Conservation (phyloP, 2,113 vertebrate genomes). For the Datnioides undecimradiatus region DNA sequence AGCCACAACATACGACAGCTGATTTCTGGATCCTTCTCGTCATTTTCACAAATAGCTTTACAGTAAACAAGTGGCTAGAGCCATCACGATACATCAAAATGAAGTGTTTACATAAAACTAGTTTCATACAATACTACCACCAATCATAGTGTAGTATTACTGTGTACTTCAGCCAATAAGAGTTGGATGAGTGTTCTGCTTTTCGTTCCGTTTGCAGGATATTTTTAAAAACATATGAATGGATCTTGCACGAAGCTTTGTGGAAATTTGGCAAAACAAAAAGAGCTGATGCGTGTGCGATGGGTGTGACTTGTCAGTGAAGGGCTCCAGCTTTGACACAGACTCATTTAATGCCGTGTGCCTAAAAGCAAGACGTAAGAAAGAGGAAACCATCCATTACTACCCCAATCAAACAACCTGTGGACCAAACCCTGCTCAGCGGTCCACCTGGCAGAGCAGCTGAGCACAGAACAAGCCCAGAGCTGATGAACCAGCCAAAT, state of each 20-base stretch:
- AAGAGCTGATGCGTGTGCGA: background rate
- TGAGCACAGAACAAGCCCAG: slow-evolving; percentile 14
- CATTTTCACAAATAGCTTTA: slow-evolving; percentile 7
- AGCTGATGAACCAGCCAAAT: slow-evolving; percentile 9
- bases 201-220: slow-evolving; percentile 8
- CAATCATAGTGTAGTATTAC: slow-evolving; percentile 6
- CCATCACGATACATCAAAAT: slow-evolving; percentile 1
- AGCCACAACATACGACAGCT: background rate
- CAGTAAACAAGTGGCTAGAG: slow-evolving; percentile 7
- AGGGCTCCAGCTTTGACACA: slow-evolving; percentile 12
- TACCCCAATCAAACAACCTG: background rate
- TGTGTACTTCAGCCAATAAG: slow-evolving; percentile 5
- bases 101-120: slow-evolving; percentile 14
- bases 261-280: slow-evolving; percentile 26
- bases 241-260: slow-evolving; percentile 33
- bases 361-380: background rate
- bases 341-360: background rate
- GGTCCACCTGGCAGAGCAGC: slow-evolving; percentile 1
- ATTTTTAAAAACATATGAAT: slow-evolving; percentile 8
- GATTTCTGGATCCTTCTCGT: slow-evolving; percentile 2
- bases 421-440: background rate
- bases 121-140: slow-evolving; percentile 13
- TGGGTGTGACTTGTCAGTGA: slow-evolving; percentile 12
- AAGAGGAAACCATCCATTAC: slow-evolving; percentile 10
- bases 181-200: slow-evolving; percentile 7